These are phyloP conservation scores for Gorsachius magnificus DNA, from an alignment of 2,797 vertebrate species.

Conservation along the genomic window DNA sequence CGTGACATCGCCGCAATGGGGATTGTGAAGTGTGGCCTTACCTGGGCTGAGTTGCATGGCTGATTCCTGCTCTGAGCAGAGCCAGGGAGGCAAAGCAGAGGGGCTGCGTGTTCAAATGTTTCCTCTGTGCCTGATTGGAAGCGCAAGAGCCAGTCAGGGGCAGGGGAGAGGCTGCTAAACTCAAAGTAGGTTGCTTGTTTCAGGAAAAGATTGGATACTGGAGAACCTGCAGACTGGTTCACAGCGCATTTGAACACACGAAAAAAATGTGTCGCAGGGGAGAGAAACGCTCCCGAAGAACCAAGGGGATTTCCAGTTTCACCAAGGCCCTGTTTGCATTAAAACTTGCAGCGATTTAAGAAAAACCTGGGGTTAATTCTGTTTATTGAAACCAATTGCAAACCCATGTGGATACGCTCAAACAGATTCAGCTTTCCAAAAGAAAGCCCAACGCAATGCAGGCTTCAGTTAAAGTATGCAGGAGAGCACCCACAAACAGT, in stretches of 20 bases:
- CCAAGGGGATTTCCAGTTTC: neutral
- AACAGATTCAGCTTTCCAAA: neutral
- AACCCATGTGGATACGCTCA: neutral
- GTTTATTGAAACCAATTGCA: neutral
- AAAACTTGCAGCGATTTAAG: neutral
- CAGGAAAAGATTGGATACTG: constrained; percentile 38
- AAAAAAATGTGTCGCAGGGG: neutral
- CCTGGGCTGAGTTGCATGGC: constrained; percentile 67
- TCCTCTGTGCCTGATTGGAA: constrained; percentile 69
- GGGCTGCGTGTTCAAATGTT: constrained; percentile 56
- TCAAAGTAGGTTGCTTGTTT: constrained; percentile 45
- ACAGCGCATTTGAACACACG: accelerated
- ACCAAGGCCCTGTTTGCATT: neutral
- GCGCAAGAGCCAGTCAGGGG: constrained; percentile 55
- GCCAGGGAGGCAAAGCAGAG: constrained; percentile 16
- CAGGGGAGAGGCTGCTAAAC: constrained; percentile 58
- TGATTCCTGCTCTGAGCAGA: constrained; percentile 49
- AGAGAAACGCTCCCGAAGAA: neutral
- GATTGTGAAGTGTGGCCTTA: constrained; percentile 48
- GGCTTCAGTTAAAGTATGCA: neutral
- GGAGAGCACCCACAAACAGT: neutral
- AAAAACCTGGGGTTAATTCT: constrained; percentile 24
- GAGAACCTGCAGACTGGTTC: neutral
- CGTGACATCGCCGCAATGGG: neutral
- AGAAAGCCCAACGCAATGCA: neutral